These are phyloP conservation scores for Pyrocoelia pectoralis DNA, from an alignment of 2,888 invertebrate species.

Conservation along the genomic window DNA sequence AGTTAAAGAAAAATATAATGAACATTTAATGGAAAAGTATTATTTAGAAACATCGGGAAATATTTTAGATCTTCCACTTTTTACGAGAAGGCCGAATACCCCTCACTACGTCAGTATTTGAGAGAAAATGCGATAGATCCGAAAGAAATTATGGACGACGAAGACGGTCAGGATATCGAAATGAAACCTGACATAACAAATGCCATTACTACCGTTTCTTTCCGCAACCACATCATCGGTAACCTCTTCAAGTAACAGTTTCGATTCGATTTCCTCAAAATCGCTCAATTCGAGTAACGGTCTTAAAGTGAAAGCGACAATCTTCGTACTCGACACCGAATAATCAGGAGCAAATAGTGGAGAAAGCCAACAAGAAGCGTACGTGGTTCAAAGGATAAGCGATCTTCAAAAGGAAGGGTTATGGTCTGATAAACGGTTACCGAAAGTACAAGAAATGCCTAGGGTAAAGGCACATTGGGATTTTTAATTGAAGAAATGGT, in stretches of 20 bases:
- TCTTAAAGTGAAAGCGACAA: slow-evolving; percentile 37
- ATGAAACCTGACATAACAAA: slow-evolving; percentile 17
- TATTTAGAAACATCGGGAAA: slow-evolving; percentile 88
- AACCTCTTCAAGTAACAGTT: slow-evolving; percentile 34
- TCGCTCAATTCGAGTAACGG: slow-evolving; percentile 15
- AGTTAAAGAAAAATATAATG: slow-evolving; percentile 77
- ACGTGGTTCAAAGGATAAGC: slow-evolving; percentile 90
- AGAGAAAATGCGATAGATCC: slow-evolving; percentile 65
- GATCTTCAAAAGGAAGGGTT: slow-evolving; percentile 94
- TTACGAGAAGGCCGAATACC: slow-evolving; percentile 82
- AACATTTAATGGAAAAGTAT: slow-evolving; percentile 84
- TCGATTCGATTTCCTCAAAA: no score
- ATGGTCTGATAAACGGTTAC: slow-evolving; percentile 91
- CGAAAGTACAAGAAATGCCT: slow-evolving; percentile 90
- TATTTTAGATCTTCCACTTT: slow-evolving; percentile 86
- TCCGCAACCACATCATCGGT: no score
- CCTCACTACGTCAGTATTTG: slow-evolving; percentile 79
- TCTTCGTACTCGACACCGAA: slow-evolving; percentile 41
- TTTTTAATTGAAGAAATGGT: slow-evolving; percentile 98
- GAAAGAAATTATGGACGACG: slow-evolving; percentile 44
- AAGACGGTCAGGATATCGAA: slow-evolving; percentile 9
- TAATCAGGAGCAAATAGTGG: slow-evolving; percentile 80
- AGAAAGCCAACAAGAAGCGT: slow-evolving; percentile 91
- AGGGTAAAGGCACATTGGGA: slow-evolving; percentile 97
- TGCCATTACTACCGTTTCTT: background rate